Base-by-base conservation (phyloP, 2,113 vertebrate genomes). In the Amblyopsis rosae region DNA sequence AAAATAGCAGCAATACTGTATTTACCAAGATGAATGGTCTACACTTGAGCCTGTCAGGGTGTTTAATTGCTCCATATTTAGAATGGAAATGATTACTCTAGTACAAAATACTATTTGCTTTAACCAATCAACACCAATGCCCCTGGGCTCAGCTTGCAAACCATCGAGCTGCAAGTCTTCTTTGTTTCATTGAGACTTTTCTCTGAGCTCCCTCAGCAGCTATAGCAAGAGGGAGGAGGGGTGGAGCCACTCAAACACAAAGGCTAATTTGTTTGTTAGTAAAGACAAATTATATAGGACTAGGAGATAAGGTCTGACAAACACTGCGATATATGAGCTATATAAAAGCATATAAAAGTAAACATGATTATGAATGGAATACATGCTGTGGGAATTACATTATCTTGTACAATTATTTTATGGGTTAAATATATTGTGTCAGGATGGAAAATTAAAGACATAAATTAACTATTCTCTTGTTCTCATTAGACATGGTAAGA, bases 231-330 rank as follows among this genome's bases (percentile, higher is more conserved):
- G 76, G 77, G 85, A 83, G 85, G 86, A 79, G 76, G 87, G 87
- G 82, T 73, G 87, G 84, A 88, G 84, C 83, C 70, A 84, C 85
- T 84, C 78, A 53, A 86, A 90, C 80, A 92, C 92, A 93, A 92
- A 92, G 90, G 84, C 89, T 91, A 92, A 93, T 92, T 92, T 93
- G 91, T 93, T 91, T 92, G 90, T 91, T 91, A 79, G 88, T 89
- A 90, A 92, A 93, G 87, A 92, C 86, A 92, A 90, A 92, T 87
- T 90, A 84, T 90, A 84, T 86, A 67, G 85, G 84, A 79, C 65
- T 81, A 26, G 26, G 26, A 26, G 26, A 26, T 26, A 26, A 26
- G 26, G 26, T 26, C 26, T 26, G 26, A 26, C 26, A 26, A 26
- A 76, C 62, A 67, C 56, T 45, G 51, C 66, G 67, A 33, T 11